Evolutionary conservation across 2,888 invertebrate genomes (phyloP).

Genomic region (Drosophila mimetica): DNA sequence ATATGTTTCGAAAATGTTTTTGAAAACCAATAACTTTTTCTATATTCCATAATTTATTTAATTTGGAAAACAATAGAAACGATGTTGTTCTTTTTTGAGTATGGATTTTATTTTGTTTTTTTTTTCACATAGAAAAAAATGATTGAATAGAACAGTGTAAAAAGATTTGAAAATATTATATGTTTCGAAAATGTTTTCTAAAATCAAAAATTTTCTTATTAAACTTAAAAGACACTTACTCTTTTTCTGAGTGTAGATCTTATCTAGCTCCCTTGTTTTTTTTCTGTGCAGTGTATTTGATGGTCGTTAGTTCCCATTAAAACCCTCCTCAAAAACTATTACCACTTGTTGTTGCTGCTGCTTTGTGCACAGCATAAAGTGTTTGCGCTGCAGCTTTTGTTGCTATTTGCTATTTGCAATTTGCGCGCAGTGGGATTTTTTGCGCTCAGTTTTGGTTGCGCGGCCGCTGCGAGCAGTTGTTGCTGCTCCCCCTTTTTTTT

Average conservation of each 20-base stretch:
- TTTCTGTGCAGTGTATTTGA: background rate
- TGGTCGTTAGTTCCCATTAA: background rate
- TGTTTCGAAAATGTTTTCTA: too few relatives aligned
- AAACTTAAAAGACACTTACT: too few relatives aligned
- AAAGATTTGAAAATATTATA: too few relatives aligned
- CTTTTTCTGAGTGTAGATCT: background rate
- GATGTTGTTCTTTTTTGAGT: too few relatives aligned
- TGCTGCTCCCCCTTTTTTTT: background rate
- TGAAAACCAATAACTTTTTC: too few relatives aligned
- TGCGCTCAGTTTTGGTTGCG: constrained; percentile 82
- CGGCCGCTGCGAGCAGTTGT: constrained; percentile 82
- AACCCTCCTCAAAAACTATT: background rate
- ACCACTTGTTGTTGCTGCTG: constrained; percentile 32
- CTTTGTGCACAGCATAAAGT: constrained; percentile 47
- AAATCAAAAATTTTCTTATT: too few relatives aligned
- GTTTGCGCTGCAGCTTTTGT: constrained; percentile 63
- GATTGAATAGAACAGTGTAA: too few relatives aligned
- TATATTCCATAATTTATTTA: too few relatives aligned
- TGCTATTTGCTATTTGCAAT: constrained; percentile 33
- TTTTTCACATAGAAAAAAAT: too few relatives aligned
- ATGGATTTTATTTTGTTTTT: too few relatives aligned
- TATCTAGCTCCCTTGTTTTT: background rate
- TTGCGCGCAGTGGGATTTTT: constrained; percentile 70
- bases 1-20: too few relatives aligned
- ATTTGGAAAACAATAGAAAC: too few relatives aligned